Percentiles rank a stretch among this genome's conserved stretches.
Evolutionary conservation across 2,113 vertebrate species (phyloP).

Genomic region (Perca schrenkii): DNA sequence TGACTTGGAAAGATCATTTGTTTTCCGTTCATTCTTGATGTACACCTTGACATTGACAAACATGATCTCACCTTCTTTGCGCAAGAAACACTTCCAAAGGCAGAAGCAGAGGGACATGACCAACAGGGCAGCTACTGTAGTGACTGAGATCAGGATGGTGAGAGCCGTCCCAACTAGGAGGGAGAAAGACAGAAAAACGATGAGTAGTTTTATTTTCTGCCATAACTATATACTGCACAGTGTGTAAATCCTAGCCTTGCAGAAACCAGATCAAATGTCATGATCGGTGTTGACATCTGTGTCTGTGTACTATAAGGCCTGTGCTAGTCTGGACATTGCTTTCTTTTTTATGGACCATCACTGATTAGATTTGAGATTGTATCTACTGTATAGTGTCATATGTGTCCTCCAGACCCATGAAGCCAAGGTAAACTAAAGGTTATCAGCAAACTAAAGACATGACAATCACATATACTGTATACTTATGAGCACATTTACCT

Average conservation of each 20-base stretch:
- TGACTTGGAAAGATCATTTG: neutral
- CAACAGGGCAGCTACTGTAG: constrained; percentile 84
- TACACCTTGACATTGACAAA: neutral
- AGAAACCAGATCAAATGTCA: neutral
- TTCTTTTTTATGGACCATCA: neutral
- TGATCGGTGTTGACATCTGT: neutral
- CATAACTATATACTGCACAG: too few relatives aligned
- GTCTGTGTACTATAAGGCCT: neutral
- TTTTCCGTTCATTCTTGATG: neutral
- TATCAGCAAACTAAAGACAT: neutral
- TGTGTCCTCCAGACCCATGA: constrained; percentile 25
- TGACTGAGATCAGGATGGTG: constrained; percentile 86
- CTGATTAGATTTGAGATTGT: constrained; percentile 38
- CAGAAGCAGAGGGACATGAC: constrained; percentile 86
- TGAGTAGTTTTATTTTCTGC: neutral
- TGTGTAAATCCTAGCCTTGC: neutral
- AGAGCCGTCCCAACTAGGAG: constrained; percentile 83
- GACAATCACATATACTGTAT: neutral
- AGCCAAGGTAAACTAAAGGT: neutral
- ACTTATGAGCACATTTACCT: neutral
- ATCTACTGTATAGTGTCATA: constrained; percentile 5
- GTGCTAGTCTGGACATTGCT: neutral
- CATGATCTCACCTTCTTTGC: constrained; percentile 78
- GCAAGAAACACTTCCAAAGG: constrained; percentile 87
- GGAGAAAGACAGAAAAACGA: constrained; percentile 10